Evolutionary conservation across 2,888 invertebrate genomes (phyloP).

Genomic region (Synanthedon formicaeformis): DNA sequence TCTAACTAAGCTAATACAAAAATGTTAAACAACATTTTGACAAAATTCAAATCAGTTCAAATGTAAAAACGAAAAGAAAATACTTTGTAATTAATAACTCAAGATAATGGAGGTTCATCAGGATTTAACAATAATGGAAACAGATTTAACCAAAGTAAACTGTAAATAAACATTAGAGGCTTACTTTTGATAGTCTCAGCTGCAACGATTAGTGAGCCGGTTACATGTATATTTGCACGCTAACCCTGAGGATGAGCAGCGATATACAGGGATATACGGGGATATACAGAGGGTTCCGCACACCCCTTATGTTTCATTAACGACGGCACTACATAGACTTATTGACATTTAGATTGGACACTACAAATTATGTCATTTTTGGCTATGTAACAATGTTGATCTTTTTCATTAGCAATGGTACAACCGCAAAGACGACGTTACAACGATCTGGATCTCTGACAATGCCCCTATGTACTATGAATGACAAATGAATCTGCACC

Average conservation of each 20-base stretch:
- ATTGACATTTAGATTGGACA: slow-evolving; percentile 17
- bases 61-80: too few species aligned
- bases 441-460: too few species aligned
- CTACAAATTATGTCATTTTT: not conserved
- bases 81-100: too few species aligned
- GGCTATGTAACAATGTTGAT: not conserved
- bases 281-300: slow-evolving; percentile 33
- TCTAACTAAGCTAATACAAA: too few species aligned
- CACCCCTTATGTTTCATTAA: slow-evolving; percentile 70
- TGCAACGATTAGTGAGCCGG: slow-evolving; percentile 30
- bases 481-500: too few species aligned
- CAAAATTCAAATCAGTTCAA: too few species aligned
- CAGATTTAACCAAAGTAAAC: too few species aligned
- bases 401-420: not conserved
- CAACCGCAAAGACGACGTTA: too few species aligned
- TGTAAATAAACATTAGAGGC: not conserved
- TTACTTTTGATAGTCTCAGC: slow-evolving; percentile 11
- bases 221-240: slow-evolving; percentile 37
- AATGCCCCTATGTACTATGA: too few species aligned
- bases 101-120: too few species aligned
- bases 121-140: too few species aligned
- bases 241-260: slow-evolving; percentile 33
- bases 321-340: slow-evolving; percentile 37
- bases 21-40: too few species aligned
- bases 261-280: slow-evolving; percentile 28